phyloP scores from a whole-genome alignment of 2,888 invertebrate species.

The Chymomyza amoena region DNA sequence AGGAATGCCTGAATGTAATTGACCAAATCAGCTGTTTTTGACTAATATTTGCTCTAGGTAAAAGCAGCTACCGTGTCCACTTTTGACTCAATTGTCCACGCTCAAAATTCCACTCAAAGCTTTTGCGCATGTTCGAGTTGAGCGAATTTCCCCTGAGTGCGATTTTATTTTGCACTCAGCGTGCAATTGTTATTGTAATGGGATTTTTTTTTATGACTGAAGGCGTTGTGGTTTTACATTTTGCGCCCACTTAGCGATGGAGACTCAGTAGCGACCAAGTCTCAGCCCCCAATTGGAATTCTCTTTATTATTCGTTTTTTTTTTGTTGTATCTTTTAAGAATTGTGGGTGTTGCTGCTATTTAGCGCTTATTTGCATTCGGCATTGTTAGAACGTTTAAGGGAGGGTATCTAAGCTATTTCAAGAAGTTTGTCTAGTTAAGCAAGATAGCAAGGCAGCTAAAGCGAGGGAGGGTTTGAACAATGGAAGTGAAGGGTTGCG shows the following conservation, averaged over 20 bases:
- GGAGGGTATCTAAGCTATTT: neutral
- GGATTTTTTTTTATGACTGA: slow-evolving; percentile 1
- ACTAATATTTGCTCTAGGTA: slow-evolving; percentile 61
- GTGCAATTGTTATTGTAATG: neutral
- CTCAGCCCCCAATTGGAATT: slow-evolving; percentile 36
- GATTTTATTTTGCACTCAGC: slow-evolving; percentile 8
- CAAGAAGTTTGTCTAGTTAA: neutral
- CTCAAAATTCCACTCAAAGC: slow-evolving; percentile 25
- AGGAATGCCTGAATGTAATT: neutral
- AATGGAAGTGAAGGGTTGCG: too few relatives aligned
- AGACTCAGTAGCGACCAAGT: slow-evolving; percentile 24
- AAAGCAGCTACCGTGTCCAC: neutral
- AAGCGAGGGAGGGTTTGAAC: too few relatives aligned
- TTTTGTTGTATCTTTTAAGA: slow-evolving; percentile 14
- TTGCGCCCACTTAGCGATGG: neutral
- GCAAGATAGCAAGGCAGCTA: neutral
- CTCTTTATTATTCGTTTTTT: slow-evolving; percentile 32
- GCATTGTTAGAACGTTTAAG: neutral
- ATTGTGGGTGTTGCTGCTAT: slow-evolving; percentile 43
- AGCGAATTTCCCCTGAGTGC: slow-evolving; percentile 13
- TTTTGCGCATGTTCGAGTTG: slow-evolving; percentile 32
- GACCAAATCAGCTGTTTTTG: slow-evolving; percentile 29
- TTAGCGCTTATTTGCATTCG: slow-evolving; percentile 31
- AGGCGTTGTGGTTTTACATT: slow-evolving; percentile 22
- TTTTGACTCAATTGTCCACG: slow-evolving; percentile 17